Conservation (phyloP, 1,140 invertebrate genomes). For the Tribolium castaneum region DNA sequence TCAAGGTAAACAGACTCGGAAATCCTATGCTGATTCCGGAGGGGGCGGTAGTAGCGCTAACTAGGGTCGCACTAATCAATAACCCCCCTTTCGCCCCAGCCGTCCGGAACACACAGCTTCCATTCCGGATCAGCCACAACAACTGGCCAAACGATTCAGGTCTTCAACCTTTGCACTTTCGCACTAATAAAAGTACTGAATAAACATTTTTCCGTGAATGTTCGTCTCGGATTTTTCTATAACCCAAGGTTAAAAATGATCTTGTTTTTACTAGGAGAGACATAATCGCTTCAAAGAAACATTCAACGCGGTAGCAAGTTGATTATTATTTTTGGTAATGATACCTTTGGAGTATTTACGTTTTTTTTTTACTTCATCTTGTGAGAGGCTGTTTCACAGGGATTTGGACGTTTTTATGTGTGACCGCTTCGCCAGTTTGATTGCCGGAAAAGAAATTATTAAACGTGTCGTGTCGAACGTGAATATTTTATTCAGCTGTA, state of each 20-base stretch:
- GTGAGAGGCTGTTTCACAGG: conserved; percentile 36
- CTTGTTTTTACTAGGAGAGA: conserved; percentile 38
- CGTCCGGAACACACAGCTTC: conserved; percentile 51
- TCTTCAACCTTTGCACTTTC: conserved; percentile 56
- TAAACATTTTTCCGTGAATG: conserved; percentile 26
- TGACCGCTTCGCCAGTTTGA: conserved; percentile 18
- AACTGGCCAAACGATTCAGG: conserved; percentile 49
- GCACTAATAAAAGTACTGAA: conserved; percentile 29
- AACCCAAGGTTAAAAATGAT: conserved; percentile 43
- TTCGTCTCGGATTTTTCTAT: conserved; percentile 7
- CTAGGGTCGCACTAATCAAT: conserved; percentile 63
- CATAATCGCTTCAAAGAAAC: conserved; percentile 46
- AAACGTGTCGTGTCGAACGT: conserved; percentile 1
- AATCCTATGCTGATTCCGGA: conserved; percentile 34
- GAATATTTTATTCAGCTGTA: conserved; percentile 9
- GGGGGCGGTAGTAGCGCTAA: conserved; percentile 55
- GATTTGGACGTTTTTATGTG: conserved; percentile 36
- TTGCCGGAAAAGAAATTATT: conserved; percentile 21
- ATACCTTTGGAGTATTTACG: conserved; percentile 41
- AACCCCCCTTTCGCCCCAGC: conserved; percentile 51
- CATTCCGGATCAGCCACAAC: conserved; percentile 57
- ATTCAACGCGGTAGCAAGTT: conserved; percentile 43
- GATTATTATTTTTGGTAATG: conserved; percentile 46
- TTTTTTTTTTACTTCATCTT: conserved; percentile 33
- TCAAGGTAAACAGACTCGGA: conserved; percentile 35